Evolutionary conservation across 2,797 vertebrate genomes (phyloP), one percentile per base, ranked within the genome.

Genomic region (Anguilla marmorata): DNA sequence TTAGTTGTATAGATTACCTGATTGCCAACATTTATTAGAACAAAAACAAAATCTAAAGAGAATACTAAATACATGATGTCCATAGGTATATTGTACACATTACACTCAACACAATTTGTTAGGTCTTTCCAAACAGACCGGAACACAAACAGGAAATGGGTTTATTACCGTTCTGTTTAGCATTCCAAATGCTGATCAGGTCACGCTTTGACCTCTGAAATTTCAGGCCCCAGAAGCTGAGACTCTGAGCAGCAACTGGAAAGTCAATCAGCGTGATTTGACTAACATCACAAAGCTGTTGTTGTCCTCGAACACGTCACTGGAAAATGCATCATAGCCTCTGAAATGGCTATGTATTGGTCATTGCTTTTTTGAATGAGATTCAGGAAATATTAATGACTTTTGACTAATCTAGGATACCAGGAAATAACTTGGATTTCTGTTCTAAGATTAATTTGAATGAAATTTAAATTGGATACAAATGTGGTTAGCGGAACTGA

Each of bases 141-240:
- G 0, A 54, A 79, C 30, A n/a, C 9, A 24, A 54, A 86, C 86
- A 76, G 76, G 76, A 24, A 63, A 56, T 85, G 33, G 33, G 48
- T 56, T 52, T 76, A 41, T 79, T 84, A 21, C 48, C n/a, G 16
- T 21, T 3, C 30, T 37, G 60, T 16, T 50, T 41, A 30, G 54
- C 0, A 63, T 87, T 84, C 87, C 60, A 84, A n/a, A n/a, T 19
- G 33, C 37, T n/a, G 45, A 24, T 84, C 37, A 66, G 80, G 80
- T 72, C 60, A 11, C 19, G n/a, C 80, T 27, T 52, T 84, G 60
- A 24, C 80, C 45, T 69, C 87, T 63, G 37, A 60, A 45, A 50
- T 50, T 0, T 24, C 21, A 58, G 14, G 60, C 41, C 2, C n/a
- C 58, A 69, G 79, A 87, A 52, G 56, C n/a, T 69, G 56, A 14